Evolutionary conservation across 1,140 invertebrate genomes (phyloP).

Genomic region (Probaryconus sp.): DNA sequence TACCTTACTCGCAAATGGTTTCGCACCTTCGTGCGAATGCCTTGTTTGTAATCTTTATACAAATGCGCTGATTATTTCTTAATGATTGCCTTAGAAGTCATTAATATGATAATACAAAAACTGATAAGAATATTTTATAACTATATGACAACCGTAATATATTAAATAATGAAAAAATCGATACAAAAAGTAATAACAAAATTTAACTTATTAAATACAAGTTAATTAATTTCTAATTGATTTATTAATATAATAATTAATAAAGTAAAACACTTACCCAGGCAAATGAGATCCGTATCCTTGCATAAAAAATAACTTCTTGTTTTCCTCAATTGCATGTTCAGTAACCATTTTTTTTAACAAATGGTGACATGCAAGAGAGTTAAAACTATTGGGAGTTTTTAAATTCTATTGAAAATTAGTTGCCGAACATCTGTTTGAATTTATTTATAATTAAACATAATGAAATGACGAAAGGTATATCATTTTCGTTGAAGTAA

Average conservation of each 20-base stretch:
- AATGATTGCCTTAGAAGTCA: too few species aligned
- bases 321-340: constrained; percentile 68
- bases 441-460: constrained; percentile 1
- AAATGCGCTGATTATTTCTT: too few species aligned
- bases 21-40: too few species aligned
- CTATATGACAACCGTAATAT: too few species aligned
- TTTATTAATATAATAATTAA: constrained; percentile 47
- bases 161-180: too few species aligned
- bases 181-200: too few species aligned
- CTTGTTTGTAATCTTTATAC: too few species aligned
- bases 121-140: too few species aligned
- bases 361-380: constrained; percentile 50
- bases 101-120: too few species aligned
- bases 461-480: neutral
- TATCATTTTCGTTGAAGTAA: constrained; percentile 1
- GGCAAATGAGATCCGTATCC: constrained; percentile 73
- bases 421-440: too few species aligned
- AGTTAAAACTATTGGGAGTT: constrained; percentile 14
- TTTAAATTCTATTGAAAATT: too few species aligned
- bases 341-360: constrained; percentile 73
- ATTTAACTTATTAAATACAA: constrained; percentile 3
- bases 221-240: neutral
- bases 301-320: constrained; percentile 70
- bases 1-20: too few species aligned
- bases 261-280: constrained; percentile 66